phyloP scores from a whole-genome alignment of 1,140 invertebrate genomes.

The Cyphomyrmex costatus region DNA sequence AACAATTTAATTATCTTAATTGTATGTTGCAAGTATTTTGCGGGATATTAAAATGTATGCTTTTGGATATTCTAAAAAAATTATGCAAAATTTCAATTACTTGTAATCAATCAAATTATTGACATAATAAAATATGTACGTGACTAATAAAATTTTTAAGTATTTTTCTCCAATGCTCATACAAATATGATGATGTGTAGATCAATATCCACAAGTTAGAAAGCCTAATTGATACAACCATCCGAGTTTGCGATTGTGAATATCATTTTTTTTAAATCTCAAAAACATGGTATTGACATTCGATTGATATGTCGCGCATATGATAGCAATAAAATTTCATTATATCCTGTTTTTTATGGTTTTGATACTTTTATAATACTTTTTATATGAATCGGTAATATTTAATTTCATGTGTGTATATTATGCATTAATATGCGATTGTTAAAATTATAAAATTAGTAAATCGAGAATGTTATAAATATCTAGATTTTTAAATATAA shows the following conservation, averaged over 20 bases:
- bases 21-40: constrained; percentile 1
- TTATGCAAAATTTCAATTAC: constrained; percentile 25
- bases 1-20: constrained; percentile 44
- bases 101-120: constrained; percentile 6
- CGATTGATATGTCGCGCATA: constrained; percentile 18
- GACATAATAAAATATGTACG: not conserved
- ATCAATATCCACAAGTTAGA: constrained; percentile 54
- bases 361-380: constrained; percentile 1
- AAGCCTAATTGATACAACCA: constrained; percentile 82
- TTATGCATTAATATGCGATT: constrained; percentile 1
- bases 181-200: not conserved
- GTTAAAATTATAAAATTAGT: constrained; percentile 26
- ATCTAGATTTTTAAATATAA: constrained; percentile 4
- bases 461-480: not conserved
- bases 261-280: constrained; percentile 26
- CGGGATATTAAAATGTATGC: constrained; percentile 9
- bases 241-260: constrained; percentile 82
- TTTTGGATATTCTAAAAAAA: constrained; percentile 17
- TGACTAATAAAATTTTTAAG: not conserved
- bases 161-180: constrained; percentile 18
- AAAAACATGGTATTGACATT: constrained; percentile 12
- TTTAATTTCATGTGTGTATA: constrained; percentile 1
- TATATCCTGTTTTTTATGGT: not conserved
- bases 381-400: constrained; percentile 5
- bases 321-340: constrained; percentile 6